Evolutionary conservation across 2,888 invertebrate genomes (phyloP), one percentile per base, ranked within the genome.

Genomic region (Drosophila phalerata): DNA sequence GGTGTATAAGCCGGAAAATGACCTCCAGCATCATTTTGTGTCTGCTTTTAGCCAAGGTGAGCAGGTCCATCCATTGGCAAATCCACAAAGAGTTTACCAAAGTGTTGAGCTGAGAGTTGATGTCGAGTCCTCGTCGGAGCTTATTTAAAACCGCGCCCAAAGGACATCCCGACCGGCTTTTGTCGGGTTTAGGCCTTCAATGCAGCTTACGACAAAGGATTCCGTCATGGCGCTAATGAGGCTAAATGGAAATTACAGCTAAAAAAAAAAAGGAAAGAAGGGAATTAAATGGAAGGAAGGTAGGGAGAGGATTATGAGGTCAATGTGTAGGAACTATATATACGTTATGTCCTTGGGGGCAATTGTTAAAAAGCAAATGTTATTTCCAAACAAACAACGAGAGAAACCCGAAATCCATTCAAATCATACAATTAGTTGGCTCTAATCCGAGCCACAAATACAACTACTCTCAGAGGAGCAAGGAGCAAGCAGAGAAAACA

Each of bases 371-470:
- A 75, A 79, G 87, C 76, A 85, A 85, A 85, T 86, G 82, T 86
- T 86, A 82, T 86, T 87, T 74, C 70, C 74, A 65, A 72, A 85
- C 88, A 89, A 86, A 89, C 88, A 89, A 69, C 57, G 52, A 47
- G 55, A 52, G 75, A 79, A 85, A 86, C 76, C 86, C 73, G 73
- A 85, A 88, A 85, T 82, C 87, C 89, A 86, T 86, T 86, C 88
- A 89, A 85, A 86, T 86, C 89, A 80, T 70, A 86, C 85, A 86
- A 86, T 89, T 86, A 86, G 85, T 84, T 76, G 69, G 69, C 85
- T 74, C 85, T 86, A 86, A 86, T 86, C 85, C 85, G 87, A 68
- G 76, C 80, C 70, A 86, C 88, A 86, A 86, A 86, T 85, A 86
- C 72, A 62, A 56, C 49, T 19, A 65, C 58, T 30, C 15, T 22